These are phyloP conservation scores for Serilophus lunatus DNA, from an alignment of 2,113 vertebrate genomes.

Conservation along the genomic window DNA sequence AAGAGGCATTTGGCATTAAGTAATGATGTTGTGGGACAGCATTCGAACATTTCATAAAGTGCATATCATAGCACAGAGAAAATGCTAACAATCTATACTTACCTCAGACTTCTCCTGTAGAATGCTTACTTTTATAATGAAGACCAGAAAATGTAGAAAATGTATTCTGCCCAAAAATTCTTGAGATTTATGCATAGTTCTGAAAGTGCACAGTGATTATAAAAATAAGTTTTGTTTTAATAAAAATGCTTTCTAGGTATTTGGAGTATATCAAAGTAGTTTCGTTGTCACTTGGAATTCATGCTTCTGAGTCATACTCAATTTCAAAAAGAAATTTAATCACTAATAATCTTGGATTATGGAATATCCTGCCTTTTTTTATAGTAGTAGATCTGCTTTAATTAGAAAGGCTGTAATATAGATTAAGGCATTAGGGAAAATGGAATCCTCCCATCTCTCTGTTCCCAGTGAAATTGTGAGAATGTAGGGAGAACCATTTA, in stretches of 20 bases:
- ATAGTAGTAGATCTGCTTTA: slow-evolving; percentile 55
- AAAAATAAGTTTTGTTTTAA: background rate
- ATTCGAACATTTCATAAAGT: background rate
- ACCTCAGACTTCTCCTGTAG: background rate
- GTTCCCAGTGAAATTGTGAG: slow-evolving; percentile 21
- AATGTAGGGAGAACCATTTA: slow-evolving; percentile 8
- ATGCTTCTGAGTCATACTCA: background rate
- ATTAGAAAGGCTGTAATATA: slow-evolving; percentile 63
- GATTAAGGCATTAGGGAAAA: slow-evolving; percentile 67
- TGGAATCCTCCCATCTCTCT: slow-evolving; percentile 36
- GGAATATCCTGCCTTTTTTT: background rate
- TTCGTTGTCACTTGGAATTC: background rate
- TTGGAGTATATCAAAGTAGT: background rate
- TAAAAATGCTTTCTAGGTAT: background rate
- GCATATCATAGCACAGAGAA: background rate
- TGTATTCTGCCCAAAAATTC: background rate
- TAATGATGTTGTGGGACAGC: background rate
- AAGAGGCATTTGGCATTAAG: background rate
- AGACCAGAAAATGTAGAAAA: too few relatives aligned
- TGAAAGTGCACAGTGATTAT: background rate
- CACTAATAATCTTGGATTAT: slow-evolving; percentile 35
- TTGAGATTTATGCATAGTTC: background rate
- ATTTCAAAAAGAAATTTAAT: slow-evolving; percentile 23
- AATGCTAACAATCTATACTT: too few relatives aligned
- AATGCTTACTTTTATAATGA: background rate